Evolutionary conservation across 2,113 vertebrate genomes (phyloP).

Genomic region (Catagonus wagneri): DNA sequence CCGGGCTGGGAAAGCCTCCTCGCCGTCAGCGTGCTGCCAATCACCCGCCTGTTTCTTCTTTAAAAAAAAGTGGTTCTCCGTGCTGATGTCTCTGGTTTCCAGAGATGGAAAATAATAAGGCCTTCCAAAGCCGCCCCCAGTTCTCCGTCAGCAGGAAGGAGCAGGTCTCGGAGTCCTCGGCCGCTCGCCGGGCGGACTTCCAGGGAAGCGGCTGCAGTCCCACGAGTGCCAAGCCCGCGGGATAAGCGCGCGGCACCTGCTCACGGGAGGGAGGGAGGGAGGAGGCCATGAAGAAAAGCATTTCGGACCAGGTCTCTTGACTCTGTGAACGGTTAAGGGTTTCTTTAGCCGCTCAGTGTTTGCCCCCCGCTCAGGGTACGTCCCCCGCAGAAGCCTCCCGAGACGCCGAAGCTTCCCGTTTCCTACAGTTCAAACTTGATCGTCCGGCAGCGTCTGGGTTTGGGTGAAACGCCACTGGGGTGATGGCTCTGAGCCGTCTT

Average conservation of each 20-base stretch:
- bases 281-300: not conserved
- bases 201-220: not conserved
- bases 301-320: not conserved
- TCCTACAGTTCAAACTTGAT: not conserved
- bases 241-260: no score
- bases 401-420: not conserved
- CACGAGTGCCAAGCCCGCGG: not conserved
- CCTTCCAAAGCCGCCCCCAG: not conserved
- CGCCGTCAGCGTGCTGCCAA: accelerated
- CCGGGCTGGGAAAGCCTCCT: accelerated
- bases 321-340: not conserved
- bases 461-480: not conserved
- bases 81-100: not conserved
- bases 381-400: no score
- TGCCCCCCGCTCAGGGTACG: no score
- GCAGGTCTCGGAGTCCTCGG: accelerated
- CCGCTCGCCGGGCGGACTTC: not conserved
- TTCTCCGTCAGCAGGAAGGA: not conserved
- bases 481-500: not conserved
- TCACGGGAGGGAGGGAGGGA: no score
- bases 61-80: not conserved
- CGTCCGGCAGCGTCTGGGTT: accelerated
- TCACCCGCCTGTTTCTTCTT: not conserved
- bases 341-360: not conserved
- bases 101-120: not conserved